phyloP scores from a whole-genome alignment of 2,113 vertebrate genomes.

The Gadus chalcogrammus region DNA sequence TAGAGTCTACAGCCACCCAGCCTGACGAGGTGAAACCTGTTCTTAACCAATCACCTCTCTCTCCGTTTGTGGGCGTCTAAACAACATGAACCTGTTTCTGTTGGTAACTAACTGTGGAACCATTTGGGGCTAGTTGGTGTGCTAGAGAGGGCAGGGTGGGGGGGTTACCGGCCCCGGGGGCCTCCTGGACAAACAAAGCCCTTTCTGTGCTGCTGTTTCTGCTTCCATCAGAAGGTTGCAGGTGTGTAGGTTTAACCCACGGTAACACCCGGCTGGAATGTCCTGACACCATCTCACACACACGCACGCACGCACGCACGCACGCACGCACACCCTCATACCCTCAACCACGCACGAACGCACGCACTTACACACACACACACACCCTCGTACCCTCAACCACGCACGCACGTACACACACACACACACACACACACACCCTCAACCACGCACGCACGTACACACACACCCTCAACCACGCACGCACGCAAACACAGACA shows the following conservation, averaged over 20 bases:
- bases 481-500: background rate
- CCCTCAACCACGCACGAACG: background rate
- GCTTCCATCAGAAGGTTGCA: conserved; percentile 56
- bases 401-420: background rate
- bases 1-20: too few species aligned
- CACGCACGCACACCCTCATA: conserved; percentile 1
- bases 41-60: too few species aligned
- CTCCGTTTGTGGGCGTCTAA: too few species aligned
- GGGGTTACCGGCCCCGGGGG: conserved; percentile 27
- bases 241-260: conserved; percentile 51
- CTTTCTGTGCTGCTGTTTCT: conserved; percentile 47
- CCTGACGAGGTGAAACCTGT: too few species aligned
- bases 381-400: background rate
- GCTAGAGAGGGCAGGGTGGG: conserved; percentile 34
- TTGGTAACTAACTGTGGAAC: conserved; percentile 19
- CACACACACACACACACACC: background rate
- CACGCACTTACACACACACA: background rate
- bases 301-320: conserved; percentile 16
- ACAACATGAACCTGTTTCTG: too few species aligned
- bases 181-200: conserved; percentile 30
- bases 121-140: conserved; percentile 33
- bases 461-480: too few species aligned
- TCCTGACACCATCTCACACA: background rate
- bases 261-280: conserved; percentile 23
- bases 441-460: too few species aligned